phyloP scores from a whole-genome alignment of 2,888 invertebrate genomes.

The Coremacera marginata region DNA sequence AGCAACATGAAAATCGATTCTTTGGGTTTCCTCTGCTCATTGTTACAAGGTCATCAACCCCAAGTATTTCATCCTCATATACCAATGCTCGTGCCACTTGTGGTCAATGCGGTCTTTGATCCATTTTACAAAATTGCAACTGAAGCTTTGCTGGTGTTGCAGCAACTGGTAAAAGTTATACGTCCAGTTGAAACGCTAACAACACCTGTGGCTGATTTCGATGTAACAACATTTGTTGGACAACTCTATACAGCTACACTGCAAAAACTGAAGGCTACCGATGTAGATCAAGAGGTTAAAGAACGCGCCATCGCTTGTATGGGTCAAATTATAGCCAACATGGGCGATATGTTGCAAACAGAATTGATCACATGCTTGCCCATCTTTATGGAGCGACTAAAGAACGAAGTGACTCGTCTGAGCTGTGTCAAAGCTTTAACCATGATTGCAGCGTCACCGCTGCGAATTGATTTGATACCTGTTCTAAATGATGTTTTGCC shows the following conservation, averaged over 20 bases:
- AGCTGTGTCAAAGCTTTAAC: slow-evolving; percentile 97
- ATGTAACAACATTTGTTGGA: slow-evolving; percentile 83
- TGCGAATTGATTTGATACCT: slow-evolving; percentile 85
- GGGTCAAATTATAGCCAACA: slow-evolving; percentile 93
- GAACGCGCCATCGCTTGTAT: slow-evolving; percentile 97
- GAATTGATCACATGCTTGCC: slow-evolving; percentile 90
- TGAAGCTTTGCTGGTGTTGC: slow-evolving; percentile 92
- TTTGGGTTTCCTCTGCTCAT: slow-evolving; percentile 81
- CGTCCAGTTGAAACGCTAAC: slow-evolving; percentile 73
- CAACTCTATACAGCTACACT: slow-evolving; percentile 88
- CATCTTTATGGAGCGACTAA: slow-evolving; percentile 92
- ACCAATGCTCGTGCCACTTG: slow-evolving; percentile 82
- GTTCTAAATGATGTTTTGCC: slow-evolving; percentile 91
- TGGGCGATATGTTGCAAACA: slow-evolving; percentile 85
- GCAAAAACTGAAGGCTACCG: slow-evolving; percentile 89
- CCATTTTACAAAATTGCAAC: slow-evolving; percentile 99
- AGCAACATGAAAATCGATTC: slow-evolving; percentile 99
- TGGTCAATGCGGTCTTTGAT: slow-evolving; percentile 92
- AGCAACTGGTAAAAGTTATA: slow-evolving; percentile 94
- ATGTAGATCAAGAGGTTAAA: slow-evolving; percentile 99
- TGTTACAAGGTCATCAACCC: slow-evolving; percentile 67
- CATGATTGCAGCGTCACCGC: slow-evolving; percentile 91
- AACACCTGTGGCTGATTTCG: slow-evolving; percentile 71
- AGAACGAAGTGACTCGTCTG: slow-evolving; percentile 96
- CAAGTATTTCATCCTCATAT: slow-evolving; percentile 85